Evolutionary conservation across 2,113 vertebrate genomes (phyloP).

Genomic region (Sylvia atricapilla): DNA sequence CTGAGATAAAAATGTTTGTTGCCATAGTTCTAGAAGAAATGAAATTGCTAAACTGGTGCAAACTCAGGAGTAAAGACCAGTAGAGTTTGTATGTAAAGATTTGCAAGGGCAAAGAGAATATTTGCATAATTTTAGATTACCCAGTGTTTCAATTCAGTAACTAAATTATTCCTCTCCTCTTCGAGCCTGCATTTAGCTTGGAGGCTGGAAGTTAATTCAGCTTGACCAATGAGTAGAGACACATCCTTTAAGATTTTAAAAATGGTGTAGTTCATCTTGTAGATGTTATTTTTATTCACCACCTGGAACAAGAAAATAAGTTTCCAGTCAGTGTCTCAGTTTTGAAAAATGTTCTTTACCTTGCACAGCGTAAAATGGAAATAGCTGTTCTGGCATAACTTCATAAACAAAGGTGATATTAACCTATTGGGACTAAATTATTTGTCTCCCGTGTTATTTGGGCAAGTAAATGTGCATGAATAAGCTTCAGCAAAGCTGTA

Average conservation of each 20-base stretch:
- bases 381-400: constrained; percentile 28
- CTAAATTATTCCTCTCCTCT: constrained; percentile 42
- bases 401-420: constrained; percentile 11
- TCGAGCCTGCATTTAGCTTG: constrained; percentile 9
- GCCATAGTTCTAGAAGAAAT: constrained; percentile 12
- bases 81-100: constrained; percentile 11
- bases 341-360: constrained; percentile 47
- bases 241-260: constrained; percentile 43
- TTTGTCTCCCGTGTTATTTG: neutral
- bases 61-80: neutral
- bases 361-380: constrained; percentile 24
- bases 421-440: constrained; percentile 17
- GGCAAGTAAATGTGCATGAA: neutral
- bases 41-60: neutral
- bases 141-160: constrained; percentile 49
- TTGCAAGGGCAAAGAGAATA: constrained; percentile 52
- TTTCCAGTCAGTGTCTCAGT: neutral
- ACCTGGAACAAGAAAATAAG: constrained; percentile 54
- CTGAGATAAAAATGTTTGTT: constrained; percentile 29
- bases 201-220: constrained; percentile 58
- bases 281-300: constrained; percentile 38
- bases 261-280: constrained; percentile 23
- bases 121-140: constrained; percentile 59
- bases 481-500: neutral
- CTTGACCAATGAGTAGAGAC: constrained; percentile 52